Evolutionary conservation across 2,797 vertebrate species (phyloP), one percentile per base, ranked within the genome.

Genomic region (Morelia viridis): DNA sequence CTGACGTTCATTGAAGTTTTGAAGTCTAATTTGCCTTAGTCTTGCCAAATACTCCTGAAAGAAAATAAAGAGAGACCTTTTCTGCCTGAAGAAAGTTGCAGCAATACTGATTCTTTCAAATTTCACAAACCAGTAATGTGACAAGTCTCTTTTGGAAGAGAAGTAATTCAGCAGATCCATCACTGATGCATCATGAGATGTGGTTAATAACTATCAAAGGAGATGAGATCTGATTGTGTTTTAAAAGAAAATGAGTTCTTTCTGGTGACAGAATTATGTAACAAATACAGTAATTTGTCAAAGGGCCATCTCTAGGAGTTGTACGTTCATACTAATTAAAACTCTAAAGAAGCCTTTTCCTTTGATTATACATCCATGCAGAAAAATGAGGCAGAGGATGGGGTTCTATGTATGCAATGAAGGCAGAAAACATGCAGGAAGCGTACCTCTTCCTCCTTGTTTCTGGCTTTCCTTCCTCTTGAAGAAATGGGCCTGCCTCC

Each of bases 381-480:
- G 85, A 94, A 93, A 96, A 96, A 94, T 76, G 96, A 24, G 80
- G 62, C 93, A 41, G 95, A 95, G 94, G 96, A 95, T 96, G 93
- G 1, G 61, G 58, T 85, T 93, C 91, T 91, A 71, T 71, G 86
- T 92, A 85, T 94, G 92, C 95, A 96, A 96, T 60, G 90, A 96
- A 96, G 96, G 96, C 90, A 94, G 96, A 97, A 96, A 97, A 95
- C 97, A 98, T 98, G 97, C 97, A 35, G 95, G 94, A 97, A 94
- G 97, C 99, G 95, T 99, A 99, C 99, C 99, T 99, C 99, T 98
- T 99, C 99, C 97, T 99, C 99, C 97, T 98, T 98, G 98, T 99
- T 99, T 98, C 98, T 98, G 94, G 98, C 97, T 97, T 98, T 98
- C 97, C 98, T 98, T 98, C 98, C 98, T 97, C 98, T 98, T 96